Base-by-base conservation (phyloP, 2,888 invertebrate species). In the Macrosiphum euphorbiae region DNA sequence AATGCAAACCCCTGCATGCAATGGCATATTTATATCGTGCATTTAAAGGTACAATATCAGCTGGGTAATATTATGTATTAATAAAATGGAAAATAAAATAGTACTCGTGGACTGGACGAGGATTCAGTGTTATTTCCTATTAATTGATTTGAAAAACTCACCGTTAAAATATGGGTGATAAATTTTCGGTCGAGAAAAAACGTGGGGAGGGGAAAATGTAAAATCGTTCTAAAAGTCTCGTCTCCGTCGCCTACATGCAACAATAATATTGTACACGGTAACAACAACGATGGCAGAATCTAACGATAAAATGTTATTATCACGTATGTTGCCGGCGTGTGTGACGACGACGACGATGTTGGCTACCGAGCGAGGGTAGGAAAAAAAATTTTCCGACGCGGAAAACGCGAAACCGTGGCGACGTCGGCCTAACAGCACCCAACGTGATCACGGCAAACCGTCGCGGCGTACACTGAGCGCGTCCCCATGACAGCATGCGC, bases 391-490 rank as follows among this genome's bases (percentile, higher is more conserved):
- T 67, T 78, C 26, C 16, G 3, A 47, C 84, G 55, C 84, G 84
- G 55, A 28, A 91, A 55, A 89, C 28, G 47, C 88, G 52, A 88
- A 28, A 88, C 61, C 44, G 61, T 20, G 58, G 16, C 20, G 52
- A 20, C 26, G 10, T 44, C 44, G 44, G 28, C 44, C 61, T 7
- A 61, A 89, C 78, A 20, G 24, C 90, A 35, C 52, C 84, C 20
- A 11, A 58, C 91, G 91, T 61, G 86, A 86, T 92, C 58, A 86
- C 47, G 86, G 86, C 86, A 26, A 35, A 85, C 24, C 61, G 89
- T 90, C 89, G 58, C 93, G 90, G 41, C 85, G 78, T 61, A 85
- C 44, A 93, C 93, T 93, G 93, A 93, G 67, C 93, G 93, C 89
- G 61, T 85, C 61, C 41, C 90, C 85, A 47, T 41, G 89, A 88